Evolutionary conservation across 2,888 invertebrate genomes (phyloP), one percentile per base, ranked within the genome.

Genomic region (Acronicta leporina): DNA sequence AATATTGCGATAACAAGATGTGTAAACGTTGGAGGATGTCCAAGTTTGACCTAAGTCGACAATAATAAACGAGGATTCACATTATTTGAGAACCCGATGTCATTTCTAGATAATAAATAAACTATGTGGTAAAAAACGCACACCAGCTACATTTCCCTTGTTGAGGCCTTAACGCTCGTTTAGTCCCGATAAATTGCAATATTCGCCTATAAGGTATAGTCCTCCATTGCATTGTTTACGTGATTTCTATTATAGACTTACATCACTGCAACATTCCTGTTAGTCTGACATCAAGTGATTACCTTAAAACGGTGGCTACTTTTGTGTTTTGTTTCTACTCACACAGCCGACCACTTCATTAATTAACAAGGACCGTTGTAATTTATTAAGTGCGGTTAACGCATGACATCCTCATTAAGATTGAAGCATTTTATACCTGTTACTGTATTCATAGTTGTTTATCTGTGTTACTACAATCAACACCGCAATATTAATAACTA

Each of bases 261-360:
- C 15, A 63, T 5, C 13, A n/a, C n/a, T n/a, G 44, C 2, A 44
- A 44, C 8, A 54, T 54, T 62, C 33, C 35, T 62, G 38, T 55
- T 4, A 51, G 47, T 47, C 49, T 68, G 8, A 43, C 41, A 47
- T 49, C 44, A 25, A 59, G 25, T 59, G 46, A 60, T 62, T 59
- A 73, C 43, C 43, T 48, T 43, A 56, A 64, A 46, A 33, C 52
- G 43, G 40, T 45, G 51, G 45, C 25, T 68, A 72, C 54, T 45
- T 35, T 35, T 30, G 27, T 72, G 63, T 53, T n/a, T n/a, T 35
- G 49, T 57, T 47, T 53, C 48, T n/a, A 43, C 33, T 57, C 53
- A 49, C 47, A 43, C 42, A 46, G n/a, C 35, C 25, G 16, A 44
- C 16, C 49, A 60, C 49, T 44, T 42, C 44, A 59, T 54, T 70